Evolutionary conservation across 2,113 vertebrate species (phyloP).

Genomic region (Colossoma macropomum): DNA sequence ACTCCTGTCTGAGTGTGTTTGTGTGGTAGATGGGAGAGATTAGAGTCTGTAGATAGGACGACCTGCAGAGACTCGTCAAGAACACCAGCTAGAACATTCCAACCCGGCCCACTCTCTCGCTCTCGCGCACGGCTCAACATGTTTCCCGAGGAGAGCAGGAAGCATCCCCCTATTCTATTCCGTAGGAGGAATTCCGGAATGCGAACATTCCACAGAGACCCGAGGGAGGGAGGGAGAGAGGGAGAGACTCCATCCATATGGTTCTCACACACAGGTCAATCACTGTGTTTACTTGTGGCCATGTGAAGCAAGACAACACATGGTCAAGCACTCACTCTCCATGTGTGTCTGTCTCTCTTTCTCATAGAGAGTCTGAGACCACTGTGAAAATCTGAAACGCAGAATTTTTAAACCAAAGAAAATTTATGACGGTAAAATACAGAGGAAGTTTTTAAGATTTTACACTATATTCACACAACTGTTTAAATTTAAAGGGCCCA

Average conservation of each 20-base stretch:
- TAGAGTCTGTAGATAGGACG: constrained; percentile 60
- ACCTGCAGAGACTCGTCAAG: constrained; percentile 73
- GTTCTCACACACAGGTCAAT: constrained; percentile 48
- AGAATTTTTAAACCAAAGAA: not conserved
- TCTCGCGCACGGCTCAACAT: constrained; percentile 36
- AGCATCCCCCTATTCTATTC: constrained; percentile 39
- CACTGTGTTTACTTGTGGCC: constrained; percentile 20
- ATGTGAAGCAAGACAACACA: constrained; percentile 32
- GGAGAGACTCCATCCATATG: constrained; percentile 62
- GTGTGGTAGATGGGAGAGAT: constrained; percentile 58
- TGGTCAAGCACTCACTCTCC: constrained; percentile 12
- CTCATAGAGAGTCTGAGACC: not conserved
- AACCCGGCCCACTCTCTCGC: constrained; percentile 38
- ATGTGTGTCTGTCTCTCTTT: not conserved
- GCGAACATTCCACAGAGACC: constrained; percentile 67
- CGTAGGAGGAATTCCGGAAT: constrained; percentile 63
- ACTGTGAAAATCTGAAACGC: no score
- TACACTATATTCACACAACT: no score
- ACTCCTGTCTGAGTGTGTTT: constrained; percentile 3
- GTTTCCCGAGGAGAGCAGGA: constrained; percentile 42
- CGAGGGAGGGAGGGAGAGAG: constrained; percentile 21
- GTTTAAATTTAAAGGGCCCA: no score
- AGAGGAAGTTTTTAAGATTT: no score
- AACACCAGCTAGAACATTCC: constrained; percentile 70
- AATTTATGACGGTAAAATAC: no score